phyloP scores from a whole-genome alignment of 1,140 invertebrate genomes.

The Eciton burchellii region DNA sequence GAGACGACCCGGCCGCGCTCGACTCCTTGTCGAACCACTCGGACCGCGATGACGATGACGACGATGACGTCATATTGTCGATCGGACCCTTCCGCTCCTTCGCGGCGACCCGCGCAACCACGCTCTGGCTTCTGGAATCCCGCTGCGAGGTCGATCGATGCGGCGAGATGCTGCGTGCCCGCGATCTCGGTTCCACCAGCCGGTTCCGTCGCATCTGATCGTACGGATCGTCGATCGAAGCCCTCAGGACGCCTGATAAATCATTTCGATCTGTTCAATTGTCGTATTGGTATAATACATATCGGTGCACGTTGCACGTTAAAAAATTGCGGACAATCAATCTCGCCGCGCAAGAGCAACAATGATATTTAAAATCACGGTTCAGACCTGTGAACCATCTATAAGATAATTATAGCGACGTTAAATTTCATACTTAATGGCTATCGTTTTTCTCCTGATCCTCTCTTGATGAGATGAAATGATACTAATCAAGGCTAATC shows the following conservation, averaged over 20 bases:
- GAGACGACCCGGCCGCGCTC: slow-evolving; percentile 33
- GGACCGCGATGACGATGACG: slow-evolving; percentile 51
- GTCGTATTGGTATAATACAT: too few species aligned
- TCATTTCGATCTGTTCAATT: too few species aligned
- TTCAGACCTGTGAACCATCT: too few species aligned
- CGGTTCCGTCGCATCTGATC: slow-evolving; percentile 92
- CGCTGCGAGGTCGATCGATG: slow-evolving; percentile 83
- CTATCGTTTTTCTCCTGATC: neutral
- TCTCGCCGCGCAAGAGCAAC: too few species aligned
- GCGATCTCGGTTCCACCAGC: slow-evolving; percentile 87
- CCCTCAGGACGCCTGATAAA: slow-evolving; percentile 79
- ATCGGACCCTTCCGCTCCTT: slow-evolving; percentile 71
- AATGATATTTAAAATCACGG: too few species aligned
- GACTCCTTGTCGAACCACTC: slow-evolving; percentile 82
- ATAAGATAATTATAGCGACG: too few species aligned
- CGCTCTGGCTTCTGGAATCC: slow-evolving; percentile 86
- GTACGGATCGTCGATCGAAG: slow-evolving; percentile 89
- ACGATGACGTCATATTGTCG: slow-evolving; percentile 31
- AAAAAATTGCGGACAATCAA: too few species aligned
- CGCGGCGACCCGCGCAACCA: slow-evolving; percentile 81
- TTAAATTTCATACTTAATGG: too few species aligned
- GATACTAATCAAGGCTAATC: too few species aligned
- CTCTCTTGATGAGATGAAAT: neutral
- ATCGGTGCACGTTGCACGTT: too few species aligned
- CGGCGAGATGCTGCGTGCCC: slow-evolving; percentile 88